A percentile compares a stretch with the other conserved stretches of the same genome.
phyloP scores from a whole-genome alignment of 2,113 vertebrate genomes.

The Scomber japonicus region DNA sequence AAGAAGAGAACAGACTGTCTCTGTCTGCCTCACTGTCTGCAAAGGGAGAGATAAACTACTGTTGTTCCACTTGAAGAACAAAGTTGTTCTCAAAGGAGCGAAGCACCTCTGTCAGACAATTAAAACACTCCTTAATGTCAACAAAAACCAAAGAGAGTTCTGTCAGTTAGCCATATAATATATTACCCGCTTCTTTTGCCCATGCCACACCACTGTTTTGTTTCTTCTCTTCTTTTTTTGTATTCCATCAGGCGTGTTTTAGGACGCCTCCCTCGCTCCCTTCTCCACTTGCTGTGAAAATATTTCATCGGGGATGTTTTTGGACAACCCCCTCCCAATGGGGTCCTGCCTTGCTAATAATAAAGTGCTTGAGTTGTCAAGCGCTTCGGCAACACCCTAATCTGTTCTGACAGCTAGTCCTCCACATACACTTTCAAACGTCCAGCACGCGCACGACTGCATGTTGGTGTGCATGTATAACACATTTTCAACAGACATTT shows the following conservation, averaged over 20 bases:
- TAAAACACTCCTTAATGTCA: conserved; percentile 69
- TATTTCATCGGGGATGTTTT: conserved; percentile 80
- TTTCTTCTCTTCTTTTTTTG: conserved; percentile 25
- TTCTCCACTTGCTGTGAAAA: conserved; percentile 80
- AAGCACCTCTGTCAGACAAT: conserved; percentile 46
- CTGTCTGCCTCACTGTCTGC: neutral
- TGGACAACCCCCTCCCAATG: conserved; percentile 71
- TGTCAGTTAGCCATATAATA: conserved; percentile 40
- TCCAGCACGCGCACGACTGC: conserved; percentile 26
- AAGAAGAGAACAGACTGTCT: conserved; percentile 18
- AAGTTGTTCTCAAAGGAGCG: conserved; percentile 62
- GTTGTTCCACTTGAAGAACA: conserved; percentile 71
- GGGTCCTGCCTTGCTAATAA: conserved; percentile 83
- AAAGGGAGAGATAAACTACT: conserved; percentile 62
- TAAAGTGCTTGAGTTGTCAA: conserved; percentile 86
- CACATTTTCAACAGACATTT: conserved; percentile 44
- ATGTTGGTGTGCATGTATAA: conserved; percentile 35
- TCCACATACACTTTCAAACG: conserved; percentile 43
- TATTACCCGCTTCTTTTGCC: conserved; percentile 43
- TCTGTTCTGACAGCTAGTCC: conserved; percentile 83
- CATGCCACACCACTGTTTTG: conserved; percentile 35
- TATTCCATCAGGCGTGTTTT: conserved; percentile 69
- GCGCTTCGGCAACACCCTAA: conserved; percentile 82
- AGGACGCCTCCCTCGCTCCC: conserved; percentile 71
- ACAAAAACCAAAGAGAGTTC: conserved; percentile 58